Evolutionary conservation across 2,888 invertebrate genomes (phyloP).

Genomic region (Barypeithes pellucidus): DNA sequence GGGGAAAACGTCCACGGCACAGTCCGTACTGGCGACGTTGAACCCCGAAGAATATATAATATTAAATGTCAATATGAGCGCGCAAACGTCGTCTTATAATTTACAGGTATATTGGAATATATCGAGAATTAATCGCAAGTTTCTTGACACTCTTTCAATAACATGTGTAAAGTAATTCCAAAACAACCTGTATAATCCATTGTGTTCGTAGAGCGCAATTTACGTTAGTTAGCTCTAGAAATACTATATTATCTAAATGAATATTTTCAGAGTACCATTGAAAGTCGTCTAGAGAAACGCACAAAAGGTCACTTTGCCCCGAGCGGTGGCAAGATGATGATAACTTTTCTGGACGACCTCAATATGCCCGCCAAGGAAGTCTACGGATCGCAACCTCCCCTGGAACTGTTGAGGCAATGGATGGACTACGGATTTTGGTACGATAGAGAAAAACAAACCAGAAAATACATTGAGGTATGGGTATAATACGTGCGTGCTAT

Average conservation of each 20-base stretch:
- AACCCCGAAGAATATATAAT: constrained; percentile 76
- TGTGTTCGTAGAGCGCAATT: too few relatives aligned
- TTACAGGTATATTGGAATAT: constrained; percentile 73
- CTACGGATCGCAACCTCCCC: constrained; percentile 91
- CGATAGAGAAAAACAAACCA: constrained; percentile 84
- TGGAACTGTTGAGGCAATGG: constrained; percentile 89
- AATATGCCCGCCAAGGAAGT: constrained; percentile 94
- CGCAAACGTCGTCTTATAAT: constrained; percentile 88
- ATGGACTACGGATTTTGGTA: constrained; percentile 94
- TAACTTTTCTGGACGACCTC: constrained; percentile 92
- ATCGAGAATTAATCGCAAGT: too few relatives aligned
- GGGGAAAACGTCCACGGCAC: constrained; percentile 87
- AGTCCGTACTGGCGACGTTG: constrained; percentile 77
- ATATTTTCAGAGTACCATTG: constrained; percentile 75
- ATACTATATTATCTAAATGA: too few relatives aligned
- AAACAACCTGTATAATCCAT: too few relatives aligned
- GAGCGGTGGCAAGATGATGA: constrained; percentile 85
- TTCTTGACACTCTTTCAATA: too few relatives aligned
- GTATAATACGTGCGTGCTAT: too few relatives aligned
- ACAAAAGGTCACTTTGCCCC: constrained; percentile 90
- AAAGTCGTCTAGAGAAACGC: constrained; percentile 89
- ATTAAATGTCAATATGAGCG: constrained; percentile 90
- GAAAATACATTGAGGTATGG: constrained; percentile 81
- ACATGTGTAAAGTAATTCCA: too few relatives aligned
- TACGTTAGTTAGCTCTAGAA: too few relatives aligned